These are phyloP conservation scores for Caenorhabditis parvicauda DNA, from an alignment of 2,888 invertebrate species.

Conservation along the genomic window DNA sequence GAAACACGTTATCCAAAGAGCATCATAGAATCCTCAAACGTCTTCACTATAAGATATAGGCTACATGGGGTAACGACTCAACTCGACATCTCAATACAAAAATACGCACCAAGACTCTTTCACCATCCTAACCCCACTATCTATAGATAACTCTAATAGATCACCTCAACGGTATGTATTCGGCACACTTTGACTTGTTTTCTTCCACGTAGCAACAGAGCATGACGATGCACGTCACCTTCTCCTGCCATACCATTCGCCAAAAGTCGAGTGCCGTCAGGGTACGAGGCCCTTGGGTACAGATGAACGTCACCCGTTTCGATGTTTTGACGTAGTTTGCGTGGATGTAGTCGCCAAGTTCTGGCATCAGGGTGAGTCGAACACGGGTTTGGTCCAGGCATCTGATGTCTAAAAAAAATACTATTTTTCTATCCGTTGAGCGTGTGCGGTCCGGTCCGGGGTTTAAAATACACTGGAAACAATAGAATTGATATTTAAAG, in stretches of 20 bases:
- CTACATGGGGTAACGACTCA: no score
- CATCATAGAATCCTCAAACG: no score
- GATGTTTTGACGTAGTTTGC: conserved; percentile 26
- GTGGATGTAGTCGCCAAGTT: conserved; percentile 23
- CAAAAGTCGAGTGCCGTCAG: conserved; percentile 27
- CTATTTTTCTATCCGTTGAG: neutral
- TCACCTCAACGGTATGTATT: conserved; percentile 20
- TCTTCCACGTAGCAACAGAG: conserved; percentile 26
- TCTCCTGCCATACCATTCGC: conserved; percentile 39
- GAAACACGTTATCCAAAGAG: no score
- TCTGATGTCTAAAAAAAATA: conserved; percentile 24
- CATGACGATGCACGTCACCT: conserved; percentile 23
- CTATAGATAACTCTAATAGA: neutral
- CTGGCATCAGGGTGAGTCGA: conserved; percentile 11
- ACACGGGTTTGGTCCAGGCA: conserved; percentile 29
- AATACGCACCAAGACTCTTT: neutral
- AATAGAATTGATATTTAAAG: no score
- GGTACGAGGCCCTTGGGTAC: conserved; percentile 18
- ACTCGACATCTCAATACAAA: neutral
- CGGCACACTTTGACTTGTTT: conserved; percentile 23
- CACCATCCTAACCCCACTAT: neutral
- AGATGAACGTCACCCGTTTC: no score
- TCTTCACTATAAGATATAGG: no score
- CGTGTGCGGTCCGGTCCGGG: neutral
- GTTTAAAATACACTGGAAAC: neutral